A percentile compares a stretch with the other conserved stretches of the same genome.
Evolutionary conservation across 2,113 vertebrate species (phyloP).

Genomic region (Toxotes jaculatrix): DNA sequence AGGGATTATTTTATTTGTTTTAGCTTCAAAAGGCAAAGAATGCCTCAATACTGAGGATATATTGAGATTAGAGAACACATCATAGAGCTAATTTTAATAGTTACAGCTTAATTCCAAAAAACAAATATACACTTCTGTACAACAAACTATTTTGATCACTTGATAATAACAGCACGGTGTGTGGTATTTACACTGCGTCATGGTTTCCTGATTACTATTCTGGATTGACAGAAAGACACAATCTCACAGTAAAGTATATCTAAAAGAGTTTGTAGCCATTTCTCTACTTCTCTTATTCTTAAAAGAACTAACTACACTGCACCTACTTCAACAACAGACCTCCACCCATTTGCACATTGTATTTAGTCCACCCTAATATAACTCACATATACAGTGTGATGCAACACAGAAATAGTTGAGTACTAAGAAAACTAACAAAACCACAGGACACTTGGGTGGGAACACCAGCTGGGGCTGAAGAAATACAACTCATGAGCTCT

Average conservation of each 20-base stretch:
- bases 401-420: neutral
- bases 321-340: neutral
- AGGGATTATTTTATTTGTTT: neutral
- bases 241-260: too few relatives aligned
- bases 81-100: neutral
- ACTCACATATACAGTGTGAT: neutral
- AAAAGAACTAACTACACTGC: neutral
- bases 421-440: neutral
- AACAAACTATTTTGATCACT: neutral
- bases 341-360: neutral
- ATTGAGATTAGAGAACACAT: neutral
- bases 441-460: too few relatives aligned
- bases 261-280: too few relatives aligned
- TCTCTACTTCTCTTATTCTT: neutral
- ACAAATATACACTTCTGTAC: neutral
- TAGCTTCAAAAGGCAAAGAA: neutral
- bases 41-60: neutral
- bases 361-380: neutral
- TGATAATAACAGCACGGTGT: too few relatives aligned
- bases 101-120: slow-evolving; percentile 22
- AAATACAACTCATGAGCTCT: neutral
- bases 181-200: neutral
- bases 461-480: neutral
- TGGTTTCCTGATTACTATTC: neutral
- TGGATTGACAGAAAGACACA: neutral